Evolutionary conservation across 2,797 vertebrate genomes (phyloP), one percentile per base, ranked within the genome.

Genomic region (Mormyrops attenuatus): DNA sequence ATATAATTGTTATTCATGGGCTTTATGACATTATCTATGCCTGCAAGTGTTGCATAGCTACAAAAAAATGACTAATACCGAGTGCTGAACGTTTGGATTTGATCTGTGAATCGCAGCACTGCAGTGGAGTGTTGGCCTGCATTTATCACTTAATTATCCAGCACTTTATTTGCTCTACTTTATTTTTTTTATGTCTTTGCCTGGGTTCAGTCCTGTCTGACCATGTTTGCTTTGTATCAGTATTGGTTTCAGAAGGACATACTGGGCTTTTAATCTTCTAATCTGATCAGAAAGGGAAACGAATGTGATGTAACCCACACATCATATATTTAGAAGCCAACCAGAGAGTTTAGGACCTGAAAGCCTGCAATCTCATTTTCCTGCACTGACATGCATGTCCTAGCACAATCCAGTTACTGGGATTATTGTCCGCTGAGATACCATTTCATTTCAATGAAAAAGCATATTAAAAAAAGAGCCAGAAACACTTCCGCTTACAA

Each of bases 391-490:
- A 95, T 95, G 95, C 93, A 92, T 96, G 94, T 96, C 95, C 96
- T 92, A 90, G 90, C 92, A 93, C 92, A 95, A 96, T 96, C 94
- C 95, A 95, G 95, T 97, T 97, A 95, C 92, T 94, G 94, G 95
- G 94, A 96, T 96, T 96, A 96, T 96, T 95, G 95, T 96, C 94
- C 94, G 92, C 93, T 93, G 95, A 95, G 95, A 95, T 96, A 94
- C 95, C 94, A 94, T 97, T 97, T 96, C 95, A 96, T 97, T 96
- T 44, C 97, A 95, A 93, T 94, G 94, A 95, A 96, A 95, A 94
- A 93, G 95, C 94, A 95, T 94, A 94, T 93, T 93, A 93, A 91
- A 89, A 90, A 90, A 90, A 90, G 89, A 92, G 93, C 93, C 92
- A 89, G 92, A 93, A 91, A 91, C 34, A 53, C 86, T 88, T 9